Conservation (phyloP, 1,140 invertebrate species). For the Ooceraea biroi region DNA sequence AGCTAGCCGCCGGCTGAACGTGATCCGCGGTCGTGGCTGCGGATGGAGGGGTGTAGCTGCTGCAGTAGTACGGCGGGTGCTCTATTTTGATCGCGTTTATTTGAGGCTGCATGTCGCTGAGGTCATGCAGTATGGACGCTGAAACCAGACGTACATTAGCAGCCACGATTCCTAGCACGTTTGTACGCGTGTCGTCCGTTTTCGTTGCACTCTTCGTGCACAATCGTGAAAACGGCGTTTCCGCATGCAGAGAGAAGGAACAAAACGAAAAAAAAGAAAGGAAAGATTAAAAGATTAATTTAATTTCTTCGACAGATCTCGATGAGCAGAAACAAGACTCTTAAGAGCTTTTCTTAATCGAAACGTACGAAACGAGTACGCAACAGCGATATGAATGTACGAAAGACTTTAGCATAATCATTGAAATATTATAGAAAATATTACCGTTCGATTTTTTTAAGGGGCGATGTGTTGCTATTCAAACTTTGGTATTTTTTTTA, state of each 20-base stretch:
- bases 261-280: neutral
- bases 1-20: constrained; percentile 85
- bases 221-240: constrained; percentile 57
- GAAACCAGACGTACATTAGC: constrained; percentile 87
- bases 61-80: constrained; percentile 96
- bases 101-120: constrained; percentile 92
- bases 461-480: constrained; percentile 27
- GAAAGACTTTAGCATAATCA: neutral
- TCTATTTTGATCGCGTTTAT: constrained; percentile 96
- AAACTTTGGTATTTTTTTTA: constrained; percentile 16
- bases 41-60: constrained; percentile 94
- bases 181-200: constrained; percentile 72
- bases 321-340: neutral
- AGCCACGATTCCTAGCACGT: constrained; percentile 76
- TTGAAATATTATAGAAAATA: neutral
- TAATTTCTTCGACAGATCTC: neutral
- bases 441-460: neutral
- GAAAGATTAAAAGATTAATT: neutral
- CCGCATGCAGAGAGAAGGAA: constrained; percentile 20
- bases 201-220: constrained; percentile 46
- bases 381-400: neutral
- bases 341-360: neutral
- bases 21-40: constrained; percentile 86
- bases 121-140: constrained; percentile 98
- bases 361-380: neutral